A percentile compares a stretch with the other conserved stretches of the same genome.
These are phyloP conservation scores for Cricetomys ansorgei DNA, from an alignment of 2,113 vertebrate species.

Conservation along the genomic window DNA sequence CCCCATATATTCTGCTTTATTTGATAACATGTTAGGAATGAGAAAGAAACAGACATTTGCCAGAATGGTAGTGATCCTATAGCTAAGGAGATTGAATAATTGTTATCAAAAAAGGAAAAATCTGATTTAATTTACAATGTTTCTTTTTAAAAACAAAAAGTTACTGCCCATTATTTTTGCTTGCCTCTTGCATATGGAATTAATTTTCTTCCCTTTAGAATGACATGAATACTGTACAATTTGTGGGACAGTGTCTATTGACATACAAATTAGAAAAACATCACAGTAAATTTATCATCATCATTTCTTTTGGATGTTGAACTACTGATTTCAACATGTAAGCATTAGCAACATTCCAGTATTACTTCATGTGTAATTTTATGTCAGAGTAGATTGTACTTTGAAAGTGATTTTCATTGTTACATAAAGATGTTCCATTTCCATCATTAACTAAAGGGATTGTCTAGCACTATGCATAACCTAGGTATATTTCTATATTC, in stretches of 20 bases:
- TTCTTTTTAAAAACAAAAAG: background rate
- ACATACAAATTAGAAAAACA: background rate
- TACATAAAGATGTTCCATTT: background rate
- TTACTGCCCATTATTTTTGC: background rate
- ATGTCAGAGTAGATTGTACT: background rate
- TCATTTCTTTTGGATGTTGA: background rate
- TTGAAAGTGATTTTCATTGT: background rate
- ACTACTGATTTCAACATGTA: background rate
- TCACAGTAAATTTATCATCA: background rate
- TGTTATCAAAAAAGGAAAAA: background rate
- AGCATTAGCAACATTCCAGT: background rate
- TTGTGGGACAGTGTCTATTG: background rate
- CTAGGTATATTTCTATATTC: background rate
- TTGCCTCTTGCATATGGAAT: background rate
- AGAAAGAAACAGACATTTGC: background rate
- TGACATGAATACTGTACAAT: background rate
- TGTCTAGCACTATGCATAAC: background rate
- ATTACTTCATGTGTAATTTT: background rate
- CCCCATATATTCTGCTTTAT: background rate
- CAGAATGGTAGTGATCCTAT: background rate
- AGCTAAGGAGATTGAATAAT: background rate
- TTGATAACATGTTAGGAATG: constrained; percentile 34
- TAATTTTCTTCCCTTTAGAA: background rate
- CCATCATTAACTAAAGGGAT: background rate
- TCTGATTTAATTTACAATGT: background rate